A percentile compares a stretch with the other conserved stretches of the same genome.
Evolutionary conservation across 2,797 vertebrate species (phyloP).

Genomic region (Ctenopoma multispine): DNA sequence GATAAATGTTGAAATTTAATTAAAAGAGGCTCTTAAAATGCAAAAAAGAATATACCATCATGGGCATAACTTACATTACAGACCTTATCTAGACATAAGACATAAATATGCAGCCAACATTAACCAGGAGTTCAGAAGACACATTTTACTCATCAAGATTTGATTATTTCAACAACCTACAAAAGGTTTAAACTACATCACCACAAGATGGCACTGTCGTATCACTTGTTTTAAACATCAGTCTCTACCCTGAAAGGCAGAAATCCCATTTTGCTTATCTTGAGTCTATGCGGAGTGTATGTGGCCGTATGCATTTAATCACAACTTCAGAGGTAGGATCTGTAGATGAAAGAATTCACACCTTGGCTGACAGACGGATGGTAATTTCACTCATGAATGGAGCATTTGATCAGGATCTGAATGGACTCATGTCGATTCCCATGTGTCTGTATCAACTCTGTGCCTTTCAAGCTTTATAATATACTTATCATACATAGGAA

Average conservation of each 20-base stretch:
- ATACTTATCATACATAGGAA: conserved; percentile 70
- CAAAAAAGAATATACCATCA: not conserved
- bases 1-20: too few species aligned
- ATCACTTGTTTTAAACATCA: conserved; percentile 23
- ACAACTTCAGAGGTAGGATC: conserved; percentile 73
- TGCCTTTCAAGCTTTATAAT: conserved; percentile 71
- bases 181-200: not conserved
- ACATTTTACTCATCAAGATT: too few species aligned
- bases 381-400: conserved; percentile 86
- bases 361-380: conserved; percentile 80
- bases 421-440: conserved; percentile 76
- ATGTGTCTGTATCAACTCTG: conserved; percentile 73
- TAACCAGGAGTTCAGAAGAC: not conserved
- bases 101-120: not conserved
- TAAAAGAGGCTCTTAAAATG: too few species aligned
- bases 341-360: conserved; percentile 83
- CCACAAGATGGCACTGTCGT: conserved; percentile 75
- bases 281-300: conserved; percentile 61
- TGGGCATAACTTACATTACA: not conserved
- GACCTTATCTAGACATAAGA: not conserved
- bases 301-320: conserved; percentile 79
- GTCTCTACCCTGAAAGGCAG: conserved; percentile 11
- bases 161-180: not conserved
- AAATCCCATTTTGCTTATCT: conserved; percentile 67
- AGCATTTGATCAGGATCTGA: conserved; percentile 84